Evolutionary conservation across 2,888 invertebrate species (phyloP).

Genomic region (Stenodera caucasica): DNA sequence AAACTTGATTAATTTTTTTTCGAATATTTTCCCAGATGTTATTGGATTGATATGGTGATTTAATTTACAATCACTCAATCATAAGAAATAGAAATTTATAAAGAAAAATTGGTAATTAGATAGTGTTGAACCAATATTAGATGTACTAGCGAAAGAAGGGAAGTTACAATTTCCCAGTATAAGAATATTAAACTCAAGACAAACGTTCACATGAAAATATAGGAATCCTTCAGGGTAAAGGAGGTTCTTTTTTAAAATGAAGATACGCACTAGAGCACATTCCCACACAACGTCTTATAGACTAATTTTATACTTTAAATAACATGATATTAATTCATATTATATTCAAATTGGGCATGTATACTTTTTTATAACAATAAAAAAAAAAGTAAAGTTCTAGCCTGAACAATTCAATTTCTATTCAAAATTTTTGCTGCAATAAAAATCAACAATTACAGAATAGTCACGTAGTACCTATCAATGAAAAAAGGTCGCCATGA

Average conservation of each 20-base stretch:
- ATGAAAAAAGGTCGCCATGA: background rate
- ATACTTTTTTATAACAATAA: conserved; percentile 36
- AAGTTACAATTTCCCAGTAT: background rate
- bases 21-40: conserved; percentile 1
- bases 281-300: conserved; percentile 36
- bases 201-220: conserved; percentile 14
- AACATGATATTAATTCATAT: conserved; percentile 36
- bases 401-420: too few relatives aligned
- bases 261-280: conserved; percentile 34
- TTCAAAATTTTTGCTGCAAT: conserved; percentile 43
- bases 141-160: background rate
- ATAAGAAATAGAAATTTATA: background rate
- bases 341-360: conserved; percentile 33
- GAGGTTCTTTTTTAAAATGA: background rate
- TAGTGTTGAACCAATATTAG: background rate
- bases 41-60: background rate
- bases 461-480: too few relatives aligned
- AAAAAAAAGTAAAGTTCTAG: too few relatives aligned
- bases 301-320: conserved; percentile 32
- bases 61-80: background rate
- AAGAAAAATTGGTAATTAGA: background rate
- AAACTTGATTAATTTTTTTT: too few relatives aligned
- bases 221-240: conserved; percentile 1
- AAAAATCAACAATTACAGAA: conserved; percentile 33
- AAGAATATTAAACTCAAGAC: background rate